Base-by-base conservation (phyloP, 2,113 vertebrate species). In the Mystacornis crossleyi region DNA sequence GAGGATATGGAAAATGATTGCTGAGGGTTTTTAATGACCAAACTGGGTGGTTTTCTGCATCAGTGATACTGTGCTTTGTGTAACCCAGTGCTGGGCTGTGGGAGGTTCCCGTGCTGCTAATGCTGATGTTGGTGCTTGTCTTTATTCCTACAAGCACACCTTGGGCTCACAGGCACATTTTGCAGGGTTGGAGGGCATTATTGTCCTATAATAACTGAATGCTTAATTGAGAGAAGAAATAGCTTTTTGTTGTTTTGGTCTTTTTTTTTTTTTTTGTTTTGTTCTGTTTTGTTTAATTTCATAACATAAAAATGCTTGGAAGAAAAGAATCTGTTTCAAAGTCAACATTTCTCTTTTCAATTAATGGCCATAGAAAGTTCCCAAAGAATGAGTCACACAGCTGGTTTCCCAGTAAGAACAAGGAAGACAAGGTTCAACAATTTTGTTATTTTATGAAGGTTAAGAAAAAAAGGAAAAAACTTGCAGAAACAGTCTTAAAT, bases 331-430 rank as follows among this genome's bases (percentile, higher is more conserved):
- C 58, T 72, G 7, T 89, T 95, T 94, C 61, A 86, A 90, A 90
- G 82, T 96, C 71, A 91, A 45, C 43, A 42, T 91, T 92, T 83
- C 75, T 86, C 83, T 42, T 74, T 91, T 94, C 62, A 65, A 3
- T 85, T 95, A 82, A 87, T 82, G 42, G 25, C 45, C 53, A 7
- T 66, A 95, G 78, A 79, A 95, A 87, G 87, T 95, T 97, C 87
- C 66, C 26, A 69, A 93, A 72, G 73, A 82, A 62, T 96, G 95
- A 96, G 91, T 96, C 96, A 95, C 29, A 31, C 61, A 82, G 70
- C 73, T 94, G 78, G 60, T 72, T 97, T 91, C 51, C 45, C 62
- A 82, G 73, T 74, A 94, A 96, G 81, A 91, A 18, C 50, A 72
- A 80, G 71, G 61, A 94, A 79, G 83, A 89, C 81, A 93, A 91